Conservation (phyloP, 2,797 vertebrate genomes). For the Peromyscus attwateri region DNA sequence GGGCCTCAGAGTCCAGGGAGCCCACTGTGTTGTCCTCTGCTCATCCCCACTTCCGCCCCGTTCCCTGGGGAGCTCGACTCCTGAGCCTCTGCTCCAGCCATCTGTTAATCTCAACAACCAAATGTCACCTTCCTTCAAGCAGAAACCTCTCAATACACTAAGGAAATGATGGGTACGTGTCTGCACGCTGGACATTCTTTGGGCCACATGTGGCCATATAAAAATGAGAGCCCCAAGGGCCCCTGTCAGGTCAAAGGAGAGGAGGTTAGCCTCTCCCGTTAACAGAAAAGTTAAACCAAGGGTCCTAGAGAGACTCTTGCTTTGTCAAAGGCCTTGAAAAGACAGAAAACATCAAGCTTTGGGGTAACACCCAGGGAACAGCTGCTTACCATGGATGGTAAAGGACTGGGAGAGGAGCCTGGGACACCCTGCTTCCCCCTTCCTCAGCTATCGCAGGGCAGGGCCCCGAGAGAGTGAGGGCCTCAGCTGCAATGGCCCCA, state of each 20-base stretch:
- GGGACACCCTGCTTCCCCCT: background rate
- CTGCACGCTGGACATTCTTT: background rate
- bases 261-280: background rate
- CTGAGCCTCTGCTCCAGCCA: background rate
- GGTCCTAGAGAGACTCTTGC: background rate
- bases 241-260: background rate
- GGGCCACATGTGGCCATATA: background rate
- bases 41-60: background rate
- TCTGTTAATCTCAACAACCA: constrained; percentile 62
- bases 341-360: constrained; percentile 38
- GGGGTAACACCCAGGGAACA: background rate
- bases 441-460: background rate
- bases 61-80: background rate
- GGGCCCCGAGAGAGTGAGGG: background rate
- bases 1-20: background rate
- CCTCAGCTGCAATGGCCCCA: background rate
- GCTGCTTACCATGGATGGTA: background rate
- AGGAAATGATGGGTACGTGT: constrained; percentile 33
- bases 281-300: background rate
- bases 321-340: constrained; percentile 10
- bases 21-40: background rate
- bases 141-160: constrained; percentile 57
- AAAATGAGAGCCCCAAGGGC: background rate
- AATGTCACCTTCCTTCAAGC: constrained; percentile 61
- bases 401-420: background rate